phyloP scores from a whole-genome alignment of 2,888 invertebrate genomes.

The Calliphora vomitoria region DNA sequence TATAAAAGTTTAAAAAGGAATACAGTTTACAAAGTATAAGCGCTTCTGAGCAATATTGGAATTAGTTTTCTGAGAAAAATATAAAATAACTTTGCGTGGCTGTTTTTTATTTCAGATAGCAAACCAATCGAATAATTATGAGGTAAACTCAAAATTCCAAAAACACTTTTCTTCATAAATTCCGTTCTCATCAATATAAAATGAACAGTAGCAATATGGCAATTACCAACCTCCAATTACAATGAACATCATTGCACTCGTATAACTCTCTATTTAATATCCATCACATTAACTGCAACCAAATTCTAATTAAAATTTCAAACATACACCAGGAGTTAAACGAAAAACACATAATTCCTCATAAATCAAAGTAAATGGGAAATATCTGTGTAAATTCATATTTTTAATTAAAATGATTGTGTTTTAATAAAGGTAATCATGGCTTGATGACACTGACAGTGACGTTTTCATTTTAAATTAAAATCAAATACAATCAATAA shows the following conservation, averaged over 20 bases:
- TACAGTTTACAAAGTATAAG: no score
- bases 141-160: no score
- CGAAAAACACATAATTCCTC: constrained; percentile 1
- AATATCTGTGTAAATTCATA: constrained; percentile 14
- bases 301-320: constrained; percentile 56
- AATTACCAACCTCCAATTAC: background rate
- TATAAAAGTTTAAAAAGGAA: no score
- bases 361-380: constrained; percentile 41
- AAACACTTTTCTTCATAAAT: no score
- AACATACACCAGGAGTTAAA: constrained; percentile 7
- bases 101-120: no score
- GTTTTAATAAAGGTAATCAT: constrained; percentile 37
- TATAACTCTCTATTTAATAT: background rate
- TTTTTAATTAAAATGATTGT: constrained; percentile 57
- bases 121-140: no score
- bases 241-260: background rate
- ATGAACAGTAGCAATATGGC: background rate
- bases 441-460: constrained; percentile 53
- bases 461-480: constrained; percentile 70
- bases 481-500: constrained; percentile 63
- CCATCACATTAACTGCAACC: background rate
- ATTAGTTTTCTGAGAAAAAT: no score
- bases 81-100: no score
- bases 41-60: no score
- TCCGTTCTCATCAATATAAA: no score